A percentile compares a stretch with the other conserved stretches of the same genome.
Conservation (phyloP, 2,888 invertebrate species). For the Ophion costatus region DNA sequence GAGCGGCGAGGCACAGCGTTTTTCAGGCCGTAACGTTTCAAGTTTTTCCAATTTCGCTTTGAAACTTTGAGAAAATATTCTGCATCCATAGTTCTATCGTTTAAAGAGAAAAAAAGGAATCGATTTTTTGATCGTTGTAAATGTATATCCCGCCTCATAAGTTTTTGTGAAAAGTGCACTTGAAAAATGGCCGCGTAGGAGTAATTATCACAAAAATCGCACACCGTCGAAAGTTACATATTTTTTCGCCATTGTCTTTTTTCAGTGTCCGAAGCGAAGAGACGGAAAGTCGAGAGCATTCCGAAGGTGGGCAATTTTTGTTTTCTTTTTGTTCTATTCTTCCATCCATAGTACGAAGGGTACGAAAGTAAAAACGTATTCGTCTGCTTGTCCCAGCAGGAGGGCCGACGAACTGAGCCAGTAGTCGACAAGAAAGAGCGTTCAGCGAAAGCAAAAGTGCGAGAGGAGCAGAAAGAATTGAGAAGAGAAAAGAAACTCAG, state of each 20-base stretch:
- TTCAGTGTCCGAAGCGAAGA: slow-evolving; percentile 88
- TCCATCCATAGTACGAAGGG: slow-evolving; percentile 11
- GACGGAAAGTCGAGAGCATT: slow-evolving; percentile 92
- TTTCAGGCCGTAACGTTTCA: too few relatives aligned
- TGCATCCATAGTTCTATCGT: too few relatives aligned
- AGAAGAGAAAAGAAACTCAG: slow-evolving; percentile 93
- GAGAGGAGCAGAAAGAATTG: slow-evolving; percentile 92
- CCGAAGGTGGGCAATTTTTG: slow-evolving; percentile 90
- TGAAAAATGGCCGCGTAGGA: neutral
- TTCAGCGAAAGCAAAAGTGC: slow-evolving; percentile 81
- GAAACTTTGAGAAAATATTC: too few relatives aligned
- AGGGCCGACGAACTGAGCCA: slow-evolving; percentile 78
- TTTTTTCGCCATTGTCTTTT: slow-evolving; percentile 24
- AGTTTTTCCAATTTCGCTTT: too few relatives aligned
- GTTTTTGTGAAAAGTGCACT: too few relatives aligned
- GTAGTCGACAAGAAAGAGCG: slow-evolving; percentile 80
- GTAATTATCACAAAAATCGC: slow-evolving; percentile 7
- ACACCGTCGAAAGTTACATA: neutral
- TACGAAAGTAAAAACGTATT: slow-evolving; percentile 55
- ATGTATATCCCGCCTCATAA: too few relatives aligned
- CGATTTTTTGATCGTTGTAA: too few relatives aligned
- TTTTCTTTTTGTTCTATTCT: slow-evolving; percentile 58
- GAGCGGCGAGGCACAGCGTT: too few relatives aligned
- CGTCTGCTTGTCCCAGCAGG: slow-evolving; percentile 70
- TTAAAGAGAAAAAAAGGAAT: too few relatives aligned